A percentile compares a stretch with the other conserved stretches of the same genome.
These are phyloP conservation scores for Drosophila sordidapex DNA, from an alignment of 2,888 invertebrate genomes.

Conservation along the genomic window DNA sequence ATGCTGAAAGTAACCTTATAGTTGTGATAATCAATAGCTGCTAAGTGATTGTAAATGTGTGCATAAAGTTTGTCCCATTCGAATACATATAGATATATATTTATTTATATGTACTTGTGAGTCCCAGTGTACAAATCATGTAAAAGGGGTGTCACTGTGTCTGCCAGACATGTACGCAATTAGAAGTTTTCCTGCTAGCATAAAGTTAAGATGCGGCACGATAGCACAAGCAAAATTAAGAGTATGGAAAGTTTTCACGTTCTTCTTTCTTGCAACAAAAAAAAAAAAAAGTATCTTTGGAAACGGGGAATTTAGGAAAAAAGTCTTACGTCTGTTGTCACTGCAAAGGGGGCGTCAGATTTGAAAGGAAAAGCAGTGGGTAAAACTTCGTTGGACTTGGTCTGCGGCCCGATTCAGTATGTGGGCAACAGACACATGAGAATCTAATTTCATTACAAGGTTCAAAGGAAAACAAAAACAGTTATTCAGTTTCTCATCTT, in stretches of 20 bases:
- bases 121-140: constrained; percentile 35
- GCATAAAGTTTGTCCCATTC: too few relatives aligned
- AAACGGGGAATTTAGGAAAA: constrained; percentile 25
- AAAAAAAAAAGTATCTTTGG: constrained; percentile 20
- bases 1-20: too few relatives aligned
- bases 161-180: constrained; percentile 82
- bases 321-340: constrained; percentile 37
- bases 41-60: neutral
- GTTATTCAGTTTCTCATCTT: neutral
- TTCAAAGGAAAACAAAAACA: neutral
- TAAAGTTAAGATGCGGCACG: constrained; percentile 52
- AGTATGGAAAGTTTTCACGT: constrained; percentile 69
- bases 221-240: constrained; percentile 65
- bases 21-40: neutral
- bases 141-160: constrained; percentile 35
- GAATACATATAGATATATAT: neutral
- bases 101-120: neutral
- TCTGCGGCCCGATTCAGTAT: constrained; percentile 29
- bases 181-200: constrained; percentile 77
- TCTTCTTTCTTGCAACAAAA: constrained; percentile 12
- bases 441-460: neutral
- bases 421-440: constrained; percentile 13
- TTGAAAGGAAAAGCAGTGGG: constrained; percentile 49
- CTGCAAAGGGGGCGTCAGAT: constrained; percentile 2
- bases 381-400: constrained; percentile 39